Evolutionary conservation across 2,888 invertebrate genomes (phyloP).

Genomic region (Ochropacha duplaris): DNA sequence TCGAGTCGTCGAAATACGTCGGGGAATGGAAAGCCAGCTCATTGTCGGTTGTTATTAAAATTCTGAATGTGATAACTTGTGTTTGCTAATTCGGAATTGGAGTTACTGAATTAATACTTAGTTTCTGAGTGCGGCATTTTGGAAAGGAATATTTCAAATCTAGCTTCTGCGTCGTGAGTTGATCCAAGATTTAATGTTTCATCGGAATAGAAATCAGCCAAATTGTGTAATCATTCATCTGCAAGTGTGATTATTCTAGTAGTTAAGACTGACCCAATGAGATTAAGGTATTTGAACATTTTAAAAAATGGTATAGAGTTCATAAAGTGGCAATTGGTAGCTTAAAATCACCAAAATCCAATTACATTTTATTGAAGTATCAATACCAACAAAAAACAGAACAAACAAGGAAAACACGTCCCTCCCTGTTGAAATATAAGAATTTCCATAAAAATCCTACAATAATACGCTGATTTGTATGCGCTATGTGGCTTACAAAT

Average conservation of each 20-base stretch:
- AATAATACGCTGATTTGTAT: background rate
- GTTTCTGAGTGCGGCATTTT: background rate
- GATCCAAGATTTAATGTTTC: too few relatives aligned
- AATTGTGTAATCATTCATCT: too few relatives aligned
- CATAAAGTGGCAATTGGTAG: too few relatives aligned
- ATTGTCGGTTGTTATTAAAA: background rate
- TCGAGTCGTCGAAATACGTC: constrained; percentile 39
- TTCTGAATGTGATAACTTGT: background rate
- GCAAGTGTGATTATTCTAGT: too few relatives aligned
- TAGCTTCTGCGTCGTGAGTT: background rate
- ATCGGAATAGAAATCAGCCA: too few relatives aligned
- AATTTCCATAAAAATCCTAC: background rate
- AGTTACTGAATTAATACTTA: background rate
- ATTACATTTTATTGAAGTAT: too few relatives aligned
- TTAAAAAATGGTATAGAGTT: too few relatives aligned
- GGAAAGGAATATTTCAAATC: background rate
- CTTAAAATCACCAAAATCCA: too few relatives aligned
- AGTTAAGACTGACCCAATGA: too few relatives aligned
- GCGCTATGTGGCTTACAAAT: background rate
- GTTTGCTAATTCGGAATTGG: background rate
- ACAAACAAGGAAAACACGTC: too few relatives aligned
- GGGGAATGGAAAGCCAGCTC: constrained; percentile 12
- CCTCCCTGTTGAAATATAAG: background rate
- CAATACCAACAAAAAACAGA: too few relatives aligned
- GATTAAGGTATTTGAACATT: too few relatives aligned